Evolutionary conservation across 1,140 invertebrate genomes (phyloP), one percentile per base, ranked within the genome.

Genomic region (Drosophila pachea): DNA sequence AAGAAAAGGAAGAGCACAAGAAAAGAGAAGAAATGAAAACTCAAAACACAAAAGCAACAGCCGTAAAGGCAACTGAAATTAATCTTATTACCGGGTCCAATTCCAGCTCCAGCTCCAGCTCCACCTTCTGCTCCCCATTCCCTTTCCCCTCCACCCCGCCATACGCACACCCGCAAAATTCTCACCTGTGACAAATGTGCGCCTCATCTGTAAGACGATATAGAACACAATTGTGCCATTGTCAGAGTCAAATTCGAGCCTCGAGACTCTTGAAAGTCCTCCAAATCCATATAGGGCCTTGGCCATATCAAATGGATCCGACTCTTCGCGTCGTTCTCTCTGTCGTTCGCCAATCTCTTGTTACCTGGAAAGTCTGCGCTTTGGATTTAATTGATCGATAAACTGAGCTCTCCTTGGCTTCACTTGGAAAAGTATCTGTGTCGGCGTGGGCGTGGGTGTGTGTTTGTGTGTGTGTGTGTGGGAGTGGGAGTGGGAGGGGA

Each of bases 61-160:
- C 60, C 49, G 29, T 36, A 63, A 55, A 47, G 67, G 60, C 75
- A 78, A 64, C 75, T 73, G 68, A 76, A 79, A 79, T 81, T 79
- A 76, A 79, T 79, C 79, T 79, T 81, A 82, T 81, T 73, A 72
- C 45, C 45, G 54, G 54, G 40, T 16, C 54, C 29, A 22, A 22
- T 22, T 22, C 42, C 54, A 38, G 14, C n/a, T 22, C 42, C 54
- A 38, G 14, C n/a, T 1, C 22, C 22, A 22, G 22, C 22, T n/a
- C n/a, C n/a, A n/a, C n/a, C n/a, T 1, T 3, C 22, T 2, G 22
- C 22, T 22, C 22, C 22, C 22, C 22, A 22, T 22, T 3, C 22
- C 22, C 22, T 22, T 22, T 3, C 22, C 22, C 22, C 22, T 22
- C 31, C 31, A 29, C 35, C 35, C 29, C 33, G 49, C 33, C 49